Percentiles rank a stretch among this genome's conserved stretches.
phyloP scores from a whole-genome alignment of 2,888 invertebrate genomes.

The Lissocephala sabroskyi region DNA sequence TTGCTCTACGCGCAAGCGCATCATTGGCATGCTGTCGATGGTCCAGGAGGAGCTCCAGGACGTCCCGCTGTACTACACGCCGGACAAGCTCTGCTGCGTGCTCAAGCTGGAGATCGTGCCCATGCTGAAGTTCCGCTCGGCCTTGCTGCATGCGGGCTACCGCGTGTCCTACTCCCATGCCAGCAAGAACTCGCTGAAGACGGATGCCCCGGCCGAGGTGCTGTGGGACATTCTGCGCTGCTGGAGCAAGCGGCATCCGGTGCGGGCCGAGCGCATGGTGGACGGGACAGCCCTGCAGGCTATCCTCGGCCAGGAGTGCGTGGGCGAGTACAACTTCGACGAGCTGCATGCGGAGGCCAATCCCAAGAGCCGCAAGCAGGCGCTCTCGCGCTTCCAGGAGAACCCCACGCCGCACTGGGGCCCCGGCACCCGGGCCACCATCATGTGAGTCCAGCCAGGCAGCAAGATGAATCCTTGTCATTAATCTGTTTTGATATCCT shows the following conservation, averaged over 20 bases:
- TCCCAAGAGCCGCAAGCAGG: constrained; percentile 82
- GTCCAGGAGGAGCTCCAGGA: constrained; percentile 88
- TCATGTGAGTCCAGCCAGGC: constrained; percentile 76
- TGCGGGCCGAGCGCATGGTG: constrained; percentile 76
- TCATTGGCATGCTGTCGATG: constrained; percentile 86
- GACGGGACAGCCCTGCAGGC: constrained; percentile 67
- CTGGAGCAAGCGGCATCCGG: constrained; percentile 83
- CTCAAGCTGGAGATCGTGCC: constrained; percentile 82
- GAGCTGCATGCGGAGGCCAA: constrained; percentile 79
- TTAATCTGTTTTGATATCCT: constrained; percentile 27
- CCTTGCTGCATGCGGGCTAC: constrained; percentile 90
- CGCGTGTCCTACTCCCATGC: constrained; percentile 94
- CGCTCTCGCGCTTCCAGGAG: constrained; percentile 85
- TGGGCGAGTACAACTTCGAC: constrained; percentile 72
- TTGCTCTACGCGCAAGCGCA: constrained; percentile 81
- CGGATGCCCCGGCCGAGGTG: constrained; percentile 87
- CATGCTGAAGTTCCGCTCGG: constrained; percentile 84
- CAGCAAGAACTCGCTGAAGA: constrained; percentile 90
- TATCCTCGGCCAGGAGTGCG: constrained; percentile 76
- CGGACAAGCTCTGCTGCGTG: constrained; percentile 83
- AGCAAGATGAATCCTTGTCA: neutral
- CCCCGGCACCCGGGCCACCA: constrained; percentile 86
- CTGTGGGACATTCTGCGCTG: constrained; percentile 94
- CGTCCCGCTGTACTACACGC: constrained; percentile 88
- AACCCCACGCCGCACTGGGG: constrained; percentile 95